Evolutionary conservation across 1,140 invertebrate genomes (phyloP).

Genomic region (Drosophila gunungcola): DNA sequence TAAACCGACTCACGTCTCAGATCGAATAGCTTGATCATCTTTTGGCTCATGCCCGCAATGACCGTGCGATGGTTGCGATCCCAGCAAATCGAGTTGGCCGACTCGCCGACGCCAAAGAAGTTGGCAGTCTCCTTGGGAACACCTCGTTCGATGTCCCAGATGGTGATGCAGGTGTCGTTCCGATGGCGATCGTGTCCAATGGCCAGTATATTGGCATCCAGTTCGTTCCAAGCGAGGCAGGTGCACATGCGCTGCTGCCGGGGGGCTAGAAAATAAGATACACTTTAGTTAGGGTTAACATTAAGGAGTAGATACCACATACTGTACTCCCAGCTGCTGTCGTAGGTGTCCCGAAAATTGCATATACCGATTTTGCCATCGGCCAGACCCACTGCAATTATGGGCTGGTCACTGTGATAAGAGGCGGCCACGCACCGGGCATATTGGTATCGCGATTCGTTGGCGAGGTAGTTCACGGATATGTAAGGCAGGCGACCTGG

Average conservation of each 20-base stretch:
- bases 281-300: neutral
- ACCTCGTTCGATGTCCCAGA: slow-evolving; percentile 90
- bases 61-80: slow-evolving; percentile 91
- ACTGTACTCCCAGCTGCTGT: slow-evolving; percentile 83
- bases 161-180: slow-evolving; percentile 91
- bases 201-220: slow-evolving; percentile 92
- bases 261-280: slow-evolving; percentile 86
- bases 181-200: slow-evolving; percentile 94
- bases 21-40: slow-evolving; percentile 96
- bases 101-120: slow-evolving; percentile 90
- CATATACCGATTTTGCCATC: slow-evolving; percentile 94
- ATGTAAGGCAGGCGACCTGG: slow-evolving; percentile 71
- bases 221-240: slow-evolving; percentile 94
- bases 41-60: slow-evolving; percentile 94
- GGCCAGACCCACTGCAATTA: slow-evolving; percentile 93
- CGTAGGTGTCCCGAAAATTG: slow-evolving; percentile 89
- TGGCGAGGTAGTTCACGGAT: slow-evolving; percentile 70
- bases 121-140: slow-evolving; percentile 71
- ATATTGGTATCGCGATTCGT: slow-evolving; percentile 81
- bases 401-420: slow-evolving; percentile 86
- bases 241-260: slow-evolving; percentile 93
- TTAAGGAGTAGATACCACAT: slow-evolving; percentile 2
- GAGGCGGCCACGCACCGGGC: slow-evolving; percentile 80
- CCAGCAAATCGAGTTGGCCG: slow-evolving; percentile 94
- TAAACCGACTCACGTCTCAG: slow-evolving; percentile 89